Base-by-base conservation (phyloP, 2,797 vertebrate species). In the Eupleurogrammus muticus region DNA sequence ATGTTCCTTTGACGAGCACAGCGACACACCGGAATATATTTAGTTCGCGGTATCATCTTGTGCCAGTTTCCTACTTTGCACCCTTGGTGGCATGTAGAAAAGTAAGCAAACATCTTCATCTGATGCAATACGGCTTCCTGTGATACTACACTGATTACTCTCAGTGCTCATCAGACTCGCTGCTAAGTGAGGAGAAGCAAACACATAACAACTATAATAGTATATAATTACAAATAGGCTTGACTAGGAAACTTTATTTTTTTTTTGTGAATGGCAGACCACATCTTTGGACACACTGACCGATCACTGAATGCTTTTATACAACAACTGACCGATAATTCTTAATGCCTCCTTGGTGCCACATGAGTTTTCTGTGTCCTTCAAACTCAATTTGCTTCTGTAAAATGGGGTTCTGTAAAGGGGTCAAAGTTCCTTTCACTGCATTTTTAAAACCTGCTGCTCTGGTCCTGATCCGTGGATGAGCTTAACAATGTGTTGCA, bases 21-120 rank as follows among this genome's bases (percentile, higher is more conserved):
- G 10, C 8, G 54, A 47, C 53, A 47, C 7, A 32, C 24, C 24
- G 13, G 21, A 49, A 71, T 50, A 59, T 65, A 53, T 28, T 28
- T 28, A 28, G 3, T 28, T 28, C 6, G 28, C 28, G 28, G 28
- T 28, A 28, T 28, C 28, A 28, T n/a, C n/a, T n/a, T n/a, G n/a
- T n/a, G 28, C 6, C 28, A 28, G n/a, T n/a, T 28, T 6, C 6
- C 28, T 28, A 28, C 28, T 3, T 28, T 3, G 3, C 28, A 28
- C 28, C 3, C 3, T 3, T 3, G 28, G 28, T 28, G 28, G 6
- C n/a, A 28, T 28, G 28, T 28, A 28, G 6, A 28, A 28, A 28
- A 28, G 28, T 2, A 2, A 59, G 47, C 3, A 17, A 17, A 5
- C 46, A 20, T 13, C 40, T 24, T 0, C 9, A 56, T 38, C n/a